A percentile compares a stretch with the other conserved stretches of the same genome.
Evolutionary conservation across 2,113 vertebrate genomes (phyloP).

Genomic region (Lichenostomus cassidix): DNA sequence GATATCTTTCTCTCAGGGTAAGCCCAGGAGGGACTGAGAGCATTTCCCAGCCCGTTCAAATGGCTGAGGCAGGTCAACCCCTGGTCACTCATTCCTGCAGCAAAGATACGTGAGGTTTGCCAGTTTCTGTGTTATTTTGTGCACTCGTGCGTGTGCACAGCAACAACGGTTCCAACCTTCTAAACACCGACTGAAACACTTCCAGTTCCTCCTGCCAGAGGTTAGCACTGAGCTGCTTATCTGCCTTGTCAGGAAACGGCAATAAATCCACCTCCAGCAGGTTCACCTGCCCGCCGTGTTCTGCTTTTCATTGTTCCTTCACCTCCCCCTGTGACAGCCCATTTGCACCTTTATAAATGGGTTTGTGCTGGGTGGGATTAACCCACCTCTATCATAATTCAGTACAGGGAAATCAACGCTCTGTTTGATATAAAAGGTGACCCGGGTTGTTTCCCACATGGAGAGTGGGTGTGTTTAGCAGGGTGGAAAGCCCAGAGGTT

Average conservation of each 20-base stretch:
- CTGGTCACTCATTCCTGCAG: not conserved
- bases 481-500: conserved; percentile 44
- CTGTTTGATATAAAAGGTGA: not conserved
- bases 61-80: not conserved
- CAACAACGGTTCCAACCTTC: not conserved
- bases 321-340: not conserved
- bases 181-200: not conserved
- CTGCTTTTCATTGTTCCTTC: not conserved
- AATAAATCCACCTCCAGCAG: not conserved
- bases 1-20: fast-evolving
- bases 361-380: not conserved
- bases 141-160: fast-evolving
- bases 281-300: not conserved
- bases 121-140: not conserved
- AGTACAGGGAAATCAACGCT: not conserved
- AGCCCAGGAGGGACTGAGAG: not conserved
- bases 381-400: not conserved
- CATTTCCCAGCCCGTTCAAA: not conserved
- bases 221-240: not conserved
- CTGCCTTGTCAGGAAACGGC: not conserved
- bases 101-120: not conserved
- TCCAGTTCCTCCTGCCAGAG: not conserved
- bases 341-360: not conserved
- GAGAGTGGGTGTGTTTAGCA: not conserved
- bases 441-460: not conserved